Percentiles rank a stretch among this genome's conserved stretches.
phyloP scores from a whole-genome alignment of 1,140 invertebrate species.

The Hirudo medicinalis region DNA sequence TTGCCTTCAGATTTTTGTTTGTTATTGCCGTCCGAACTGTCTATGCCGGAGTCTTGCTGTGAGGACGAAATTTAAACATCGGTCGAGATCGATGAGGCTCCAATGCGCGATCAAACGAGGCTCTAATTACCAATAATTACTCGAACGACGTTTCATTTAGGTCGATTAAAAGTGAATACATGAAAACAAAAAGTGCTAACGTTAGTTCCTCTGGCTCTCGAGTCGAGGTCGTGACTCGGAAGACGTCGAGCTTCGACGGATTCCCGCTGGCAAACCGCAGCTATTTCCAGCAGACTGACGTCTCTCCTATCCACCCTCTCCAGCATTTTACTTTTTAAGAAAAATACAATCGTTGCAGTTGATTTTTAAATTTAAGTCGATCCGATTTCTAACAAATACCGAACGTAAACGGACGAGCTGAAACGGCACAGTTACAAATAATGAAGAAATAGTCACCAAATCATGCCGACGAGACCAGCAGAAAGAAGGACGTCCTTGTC shows the following conservation, averaged over 20 bases:
- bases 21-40: constrained; percentile 10
- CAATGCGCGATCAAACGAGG: no score
- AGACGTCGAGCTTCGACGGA: constrained; percentile 5
- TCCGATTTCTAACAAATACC: no score
- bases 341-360: neutral
- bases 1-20: neutral
- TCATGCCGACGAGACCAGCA: constrained; percentile 11
- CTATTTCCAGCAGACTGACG: constrained; percentile 16
- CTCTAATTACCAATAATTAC: no score
- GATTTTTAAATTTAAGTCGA: no score
- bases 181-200: neutral
- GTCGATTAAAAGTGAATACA: no score
- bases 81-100: no score
- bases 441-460: constrained; percentile 1
- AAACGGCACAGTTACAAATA: no score
- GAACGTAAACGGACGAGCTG: no score
- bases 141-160: no score
- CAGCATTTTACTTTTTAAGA: constrained; percentile 13
- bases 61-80: no score
- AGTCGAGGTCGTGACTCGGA: constrained; percentile 5
- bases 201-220: neutral
- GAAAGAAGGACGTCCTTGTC: constrained; percentile 8
- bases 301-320: constrained; percentile 17
- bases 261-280: constrained; percentile 8
- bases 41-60: constrained; percentile 11